phyloP scores from a whole-genome alignment of 2,888 invertebrate species.

The Notodonta ziczac region DNA sequence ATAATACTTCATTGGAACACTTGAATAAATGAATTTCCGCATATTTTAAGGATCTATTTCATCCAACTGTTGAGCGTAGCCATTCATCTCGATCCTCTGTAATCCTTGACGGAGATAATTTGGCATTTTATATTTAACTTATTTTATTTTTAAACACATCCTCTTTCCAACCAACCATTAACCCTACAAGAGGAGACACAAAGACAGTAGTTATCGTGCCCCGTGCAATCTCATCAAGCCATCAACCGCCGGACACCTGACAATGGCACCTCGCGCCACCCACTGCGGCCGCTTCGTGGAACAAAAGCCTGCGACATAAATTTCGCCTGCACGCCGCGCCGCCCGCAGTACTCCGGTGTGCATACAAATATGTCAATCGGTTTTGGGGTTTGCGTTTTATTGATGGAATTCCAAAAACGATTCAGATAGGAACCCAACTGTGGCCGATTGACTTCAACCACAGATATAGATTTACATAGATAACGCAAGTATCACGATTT shows the following conservation, averaged over 20 bases:
- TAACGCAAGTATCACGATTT: too few species aligned
- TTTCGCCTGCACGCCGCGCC: constrained; percentile 45
- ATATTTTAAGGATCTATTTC: too few species aligned
- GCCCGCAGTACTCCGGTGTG: constrained; percentile 44
- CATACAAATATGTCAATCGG: constrained; percentile 56
- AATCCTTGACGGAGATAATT: too few species aligned
- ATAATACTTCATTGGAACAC: too few species aligned
- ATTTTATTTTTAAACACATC: too few species aligned
- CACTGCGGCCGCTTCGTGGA: constrained; percentile 64
- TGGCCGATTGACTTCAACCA: too few species aligned
- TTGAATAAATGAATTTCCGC: too few species aligned
- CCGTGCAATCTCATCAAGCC: constrained; percentile 20
- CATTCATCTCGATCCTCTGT: too few species aligned
- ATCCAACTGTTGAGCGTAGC: too few species aligned
- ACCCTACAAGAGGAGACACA: not conserved
- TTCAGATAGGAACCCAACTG: not conserved
- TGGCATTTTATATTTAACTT: too few species aligned
- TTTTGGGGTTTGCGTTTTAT: constrained; percentile 35
- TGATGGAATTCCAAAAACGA: constrained; percentile 2
- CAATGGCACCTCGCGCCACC: constrained; percentile 61
- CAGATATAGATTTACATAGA: too few species aligned
- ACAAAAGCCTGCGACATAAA: constrained; percentile 61
- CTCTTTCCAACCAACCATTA: not conserved
- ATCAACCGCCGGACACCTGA: constrained; percentile 39
- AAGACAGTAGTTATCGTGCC: not conserved